phyloP scores from a whole-genome alignment of 2,888 invertebrate species.

The Heliconius sara region DNA sequence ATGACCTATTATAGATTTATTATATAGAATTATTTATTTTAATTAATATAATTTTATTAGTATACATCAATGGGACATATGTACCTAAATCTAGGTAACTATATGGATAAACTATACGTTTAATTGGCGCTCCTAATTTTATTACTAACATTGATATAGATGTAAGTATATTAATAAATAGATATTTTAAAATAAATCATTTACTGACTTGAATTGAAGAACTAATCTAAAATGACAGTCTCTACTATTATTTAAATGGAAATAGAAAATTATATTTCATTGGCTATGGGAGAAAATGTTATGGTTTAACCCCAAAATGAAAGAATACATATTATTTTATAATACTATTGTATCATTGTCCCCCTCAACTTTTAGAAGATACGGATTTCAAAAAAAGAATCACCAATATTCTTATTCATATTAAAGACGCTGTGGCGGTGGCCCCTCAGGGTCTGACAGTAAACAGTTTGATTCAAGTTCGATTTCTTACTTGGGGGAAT shows the following conservation, averaged over 20 bases:
- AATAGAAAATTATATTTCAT: too few relatives aligned
- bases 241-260: too few relatives aligned
- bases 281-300: too few relatives aligned
- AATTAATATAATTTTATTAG: neutral
- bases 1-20: neutral
- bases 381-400: too few relatives aligned
- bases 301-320: too few relatives aligned
- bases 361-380: neutral
- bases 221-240: too few relatives aligned
- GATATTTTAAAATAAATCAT: too few relatives aligned
- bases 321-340: too few relatives aligned
- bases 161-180: neutral
- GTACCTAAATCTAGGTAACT: neutral
- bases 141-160: neutral
- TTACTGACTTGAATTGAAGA: too few relatives aligned
- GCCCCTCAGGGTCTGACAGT: neutral
- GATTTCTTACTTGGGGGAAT: too few relatives aligned
- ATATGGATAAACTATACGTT: neutral
- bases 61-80: neutral
- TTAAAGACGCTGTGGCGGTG: neutral
- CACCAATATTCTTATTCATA: neutral
- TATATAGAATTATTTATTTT: neutral
- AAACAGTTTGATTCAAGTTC: neutral
- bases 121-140: neutral
- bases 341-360: too few relatives aligned